A percentile compares a stretch with the other conserved stretches of the same genome.
phyloP scores from a whole-genome alignment of 2,113 vertebrate genomes.

The Hippocampus guttulatus region DNA sequence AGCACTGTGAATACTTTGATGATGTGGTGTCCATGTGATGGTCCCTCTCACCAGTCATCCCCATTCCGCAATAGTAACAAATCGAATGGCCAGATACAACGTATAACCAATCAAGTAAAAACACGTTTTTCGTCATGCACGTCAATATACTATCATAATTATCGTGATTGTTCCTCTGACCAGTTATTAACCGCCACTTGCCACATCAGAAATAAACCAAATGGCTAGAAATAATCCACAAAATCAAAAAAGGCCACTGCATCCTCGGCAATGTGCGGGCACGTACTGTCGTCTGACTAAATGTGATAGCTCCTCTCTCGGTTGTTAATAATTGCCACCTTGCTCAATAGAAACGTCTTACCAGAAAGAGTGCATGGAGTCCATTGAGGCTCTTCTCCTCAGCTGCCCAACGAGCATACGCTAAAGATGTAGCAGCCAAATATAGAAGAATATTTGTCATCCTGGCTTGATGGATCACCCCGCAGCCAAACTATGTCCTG shows the following conservation, averaged over 20 bases:
- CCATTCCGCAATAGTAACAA: too few relatives aligned
- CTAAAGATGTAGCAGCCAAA: conserved; percentile 75
- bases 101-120: too few relatives aligned
- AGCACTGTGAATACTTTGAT: background rate
- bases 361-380: background rate
- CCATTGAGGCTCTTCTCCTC: conserved; percentile 67
- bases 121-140: too few relatives aligned
- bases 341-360: background rate
- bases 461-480: conserved; percentile 82
- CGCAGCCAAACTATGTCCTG: conserved; percentile 83
- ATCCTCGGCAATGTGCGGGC: too few relatives aligned
- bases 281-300: too few relatives aligned
- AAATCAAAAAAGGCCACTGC: too few relatives aligned
- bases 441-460: conserved; percentile 96
- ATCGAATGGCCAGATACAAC: background rate
- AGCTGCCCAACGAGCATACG: conserved; percentile 77
- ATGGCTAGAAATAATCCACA: too few relatives aligned
- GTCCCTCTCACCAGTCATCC: too few relatives aligned
- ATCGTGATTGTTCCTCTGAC: too few relatives aligned
- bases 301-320: background rate
- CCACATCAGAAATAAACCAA: too few relatives aligned
- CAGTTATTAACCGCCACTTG: too few relatives aligned
- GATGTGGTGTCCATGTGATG: background rate
- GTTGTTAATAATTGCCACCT: background rate
- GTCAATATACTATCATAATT: too few relatives aligned